A percentile compares a stretch with the other conserved stretches of the same genome.
These are phyloP conservation scores for Acanthosoma haemorrhoidale DNA, from an alignment of 2,888 invertebrate species.

Conservation along the genomic window DNA sequence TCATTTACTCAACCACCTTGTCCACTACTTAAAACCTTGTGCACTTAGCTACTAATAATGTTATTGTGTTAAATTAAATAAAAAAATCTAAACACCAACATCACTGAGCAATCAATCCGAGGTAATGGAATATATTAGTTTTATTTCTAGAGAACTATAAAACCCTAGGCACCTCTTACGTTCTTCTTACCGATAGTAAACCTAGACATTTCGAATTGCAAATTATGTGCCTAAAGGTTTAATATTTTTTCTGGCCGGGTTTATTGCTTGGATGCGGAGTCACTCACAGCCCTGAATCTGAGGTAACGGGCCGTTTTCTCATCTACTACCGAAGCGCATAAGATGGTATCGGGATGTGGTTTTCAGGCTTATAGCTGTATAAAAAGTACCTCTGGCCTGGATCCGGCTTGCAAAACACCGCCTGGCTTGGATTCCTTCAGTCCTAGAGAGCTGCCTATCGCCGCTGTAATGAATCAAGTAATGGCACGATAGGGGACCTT, in stretches of 20 bases:
- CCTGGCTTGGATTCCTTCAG: background rate
- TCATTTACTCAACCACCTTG: no score
- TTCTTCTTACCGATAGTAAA: background rate
- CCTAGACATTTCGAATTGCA: background rate
- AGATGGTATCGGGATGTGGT: background rate
- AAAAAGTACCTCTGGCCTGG: background rate
- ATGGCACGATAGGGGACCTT: background rate
- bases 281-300: background rate
- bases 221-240: background rate
- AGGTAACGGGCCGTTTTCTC: background rate
- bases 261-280: background rate
- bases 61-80: no score
- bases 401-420: background rate
- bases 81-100: no score
- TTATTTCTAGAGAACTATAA: no score
- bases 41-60: no score
- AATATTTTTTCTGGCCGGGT: background rate
- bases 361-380: background rate
- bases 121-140: no score
- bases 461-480: background rate
- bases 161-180: background rate
- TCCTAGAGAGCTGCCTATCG: background rate
- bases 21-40: no score
- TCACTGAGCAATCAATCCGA: no score
- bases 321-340: no score